Evolutionary conservation across 2,797 vertebrate species (phyloP).

Genomic region (Moxostoma hubbsi): DNA sequence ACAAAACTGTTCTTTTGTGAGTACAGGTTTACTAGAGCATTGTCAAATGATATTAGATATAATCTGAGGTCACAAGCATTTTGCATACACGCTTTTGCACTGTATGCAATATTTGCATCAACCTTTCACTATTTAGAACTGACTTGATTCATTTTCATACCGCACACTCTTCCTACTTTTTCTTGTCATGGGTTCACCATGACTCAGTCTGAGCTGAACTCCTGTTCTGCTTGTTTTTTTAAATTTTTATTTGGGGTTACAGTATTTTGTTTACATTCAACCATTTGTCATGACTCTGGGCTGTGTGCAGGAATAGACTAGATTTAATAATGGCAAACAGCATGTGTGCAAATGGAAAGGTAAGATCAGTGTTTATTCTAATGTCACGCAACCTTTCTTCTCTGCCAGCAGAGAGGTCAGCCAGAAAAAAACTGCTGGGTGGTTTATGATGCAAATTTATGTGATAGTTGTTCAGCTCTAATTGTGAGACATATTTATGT

Average conservation of each 20-base stretch:
- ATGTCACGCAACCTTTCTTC: neutral
- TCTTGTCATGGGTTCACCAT: neutral
- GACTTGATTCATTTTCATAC: neutral
- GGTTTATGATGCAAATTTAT: constrained; percentile 25
- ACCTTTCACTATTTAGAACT: constrained; percentile 19
- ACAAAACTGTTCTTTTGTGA: constrained; percentile 19
- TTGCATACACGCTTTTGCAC: neutral
- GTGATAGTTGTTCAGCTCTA: neutral
- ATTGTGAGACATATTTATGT: constrained; percentile 4
- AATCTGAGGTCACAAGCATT: neutral
- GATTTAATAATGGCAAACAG: constrained; percentile 1
- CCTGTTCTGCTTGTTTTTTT: constrained; percentile 17
- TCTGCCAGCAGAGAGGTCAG: constrained; percentile 9
- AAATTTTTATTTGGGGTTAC: neutral
- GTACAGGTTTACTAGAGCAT: neutral
- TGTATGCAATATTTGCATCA: constrained; percentile 35
- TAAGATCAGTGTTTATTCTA: neutral
- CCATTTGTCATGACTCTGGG: neutral
- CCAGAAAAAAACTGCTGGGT: neutral
- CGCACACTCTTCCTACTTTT: neutral
- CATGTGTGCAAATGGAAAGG: neutral
- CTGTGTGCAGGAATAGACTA: neutral
- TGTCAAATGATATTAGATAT: neutral
- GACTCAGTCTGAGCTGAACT: neutral
- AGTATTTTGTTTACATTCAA: neutral